Evolutionary conservation across 2,113 vertebrate species (phyloP), one percentile per base, ranked within the genome.

Genomic region (Macquaria ambigua): DNA sequence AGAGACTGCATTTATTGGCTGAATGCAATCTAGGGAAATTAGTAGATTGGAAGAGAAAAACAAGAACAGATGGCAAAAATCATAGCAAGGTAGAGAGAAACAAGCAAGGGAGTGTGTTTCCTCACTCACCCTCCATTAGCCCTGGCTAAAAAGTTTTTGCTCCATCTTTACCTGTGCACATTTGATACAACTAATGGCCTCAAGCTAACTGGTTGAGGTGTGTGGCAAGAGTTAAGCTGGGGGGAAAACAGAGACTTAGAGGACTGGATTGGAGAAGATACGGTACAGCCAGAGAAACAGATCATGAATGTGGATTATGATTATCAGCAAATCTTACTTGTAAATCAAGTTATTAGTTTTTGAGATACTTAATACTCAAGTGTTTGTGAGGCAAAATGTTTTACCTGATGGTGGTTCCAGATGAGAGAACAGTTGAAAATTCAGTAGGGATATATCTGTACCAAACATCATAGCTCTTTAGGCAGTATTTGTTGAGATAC

Each of bases 51-150:
- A 69, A 43, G 37, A 34, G 21, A 64, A 80, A 50, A 61, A 55
- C 34, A 39, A 18, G 66, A 76, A 50, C 37, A 58, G 50, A 74
- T 84, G 37, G 34, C 15, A 62, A 61, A 48, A 18, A 81, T 68
- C 0, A 0, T 46, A 79, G 20, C 11, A 41, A 71, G 39, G 59
- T 12, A 39, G 41, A 50, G 25, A 69, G 31, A 52, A 43, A 48
- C 2, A 15, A 63, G 56, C 23, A 1, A 31, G 16, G 28, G 41
- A n/a, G 20, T 21, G 23, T 28, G 7, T 56, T 61, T 64, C 28
- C 25, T 53, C 53, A 74, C 52, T 68, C 50, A 77, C 28, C 50
- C 31, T 59, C 64, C 28, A 31, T 64, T n/a, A 58, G 50, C 16
- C 37, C 6, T 28, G 41, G 52, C 18, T 14, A 15, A 52, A 43